phyloP scores from a whole-genome alignment of 2,113 vertebrate genomes.

The Nycticryphes semicollaris region DNA sequence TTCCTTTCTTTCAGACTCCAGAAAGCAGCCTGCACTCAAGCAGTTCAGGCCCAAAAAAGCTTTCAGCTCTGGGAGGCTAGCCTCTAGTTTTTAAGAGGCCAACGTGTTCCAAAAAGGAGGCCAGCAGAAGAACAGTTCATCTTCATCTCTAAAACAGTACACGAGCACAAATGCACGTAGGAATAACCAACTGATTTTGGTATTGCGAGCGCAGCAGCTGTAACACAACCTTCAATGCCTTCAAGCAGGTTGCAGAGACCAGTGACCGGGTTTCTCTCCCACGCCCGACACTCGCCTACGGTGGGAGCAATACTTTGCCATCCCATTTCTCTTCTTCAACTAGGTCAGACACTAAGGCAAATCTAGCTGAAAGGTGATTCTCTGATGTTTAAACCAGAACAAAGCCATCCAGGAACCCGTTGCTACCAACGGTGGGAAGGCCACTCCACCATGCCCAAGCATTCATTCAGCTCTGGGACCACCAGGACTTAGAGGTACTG shows the following conservation, averaged over 20 bases:
- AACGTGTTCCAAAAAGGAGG: neutral
- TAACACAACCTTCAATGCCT: neutral
- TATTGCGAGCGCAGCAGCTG: accelerated
- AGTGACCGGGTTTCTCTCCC: neutral
- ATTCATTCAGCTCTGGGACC: neutral
- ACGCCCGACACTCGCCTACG: accelerated
- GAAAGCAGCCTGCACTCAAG: neutral
- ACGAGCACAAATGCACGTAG: neutral
- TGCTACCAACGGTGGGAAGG: neutral
- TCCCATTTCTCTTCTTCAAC: neutral
- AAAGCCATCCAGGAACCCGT: neutral
- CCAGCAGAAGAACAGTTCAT: neutral
- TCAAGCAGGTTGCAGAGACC: neutral
- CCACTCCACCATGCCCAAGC: neutral
- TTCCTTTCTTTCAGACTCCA: neutral
- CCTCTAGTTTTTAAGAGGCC: neutral
- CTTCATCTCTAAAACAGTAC: neutral
- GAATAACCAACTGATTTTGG: neutral
- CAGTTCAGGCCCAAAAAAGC: neutral
- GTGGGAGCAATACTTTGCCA: neutral
- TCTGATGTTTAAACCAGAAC: neutral
- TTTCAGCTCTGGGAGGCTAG: neutral
- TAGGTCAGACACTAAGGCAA: neutral
- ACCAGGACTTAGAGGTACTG: accelerated
- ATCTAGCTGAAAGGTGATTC: neutral